Percentiles rank a stretch among this genome's conserved stretches.
phyloP scores from a whole-genome alignment of 2,888 invertebrate genomes.

The Netelia melanura region DNA sequence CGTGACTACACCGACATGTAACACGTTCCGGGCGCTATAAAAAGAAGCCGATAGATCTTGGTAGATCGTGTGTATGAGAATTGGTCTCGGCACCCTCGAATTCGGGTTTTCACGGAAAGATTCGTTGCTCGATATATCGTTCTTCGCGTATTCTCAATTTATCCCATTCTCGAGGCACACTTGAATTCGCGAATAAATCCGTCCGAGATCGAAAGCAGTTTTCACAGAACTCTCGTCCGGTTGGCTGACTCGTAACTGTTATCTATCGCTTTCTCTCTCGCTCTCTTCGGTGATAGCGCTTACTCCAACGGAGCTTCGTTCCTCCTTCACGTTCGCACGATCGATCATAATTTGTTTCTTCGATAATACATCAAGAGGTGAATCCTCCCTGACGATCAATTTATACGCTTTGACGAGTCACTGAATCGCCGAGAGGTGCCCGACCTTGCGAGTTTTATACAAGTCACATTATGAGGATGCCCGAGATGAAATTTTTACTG shows the following conservation, averaged over 20 bases:
- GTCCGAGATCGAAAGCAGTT: constrained; percentile 58
- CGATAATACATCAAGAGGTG: constrained; percentile 44
- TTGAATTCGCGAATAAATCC: constrained; percentile 60
- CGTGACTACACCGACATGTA: constrained; percentile 4
- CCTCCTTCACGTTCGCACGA: constrained; percentile 36
- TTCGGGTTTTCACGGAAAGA: background rate
- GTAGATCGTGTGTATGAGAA: constrained; percentile 34
- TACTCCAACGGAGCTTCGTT: constrained; percentile 32
- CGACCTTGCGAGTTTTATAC: background rate
- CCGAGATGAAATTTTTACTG: no score
- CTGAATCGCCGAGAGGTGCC: constrained; percentile 48
- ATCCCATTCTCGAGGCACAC: constrained; percentile 44
- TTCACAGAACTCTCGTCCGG: constrained; percentile 9
- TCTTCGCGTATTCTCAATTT: constrained; percentile 58
- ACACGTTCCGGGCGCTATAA: background rate
- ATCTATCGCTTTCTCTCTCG: background rate
- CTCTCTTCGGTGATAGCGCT: constrained; percentile 10
- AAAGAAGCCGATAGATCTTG: constrained; percentile 25
- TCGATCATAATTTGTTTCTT: constrained; percentile 67
- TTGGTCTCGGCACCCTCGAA: constrained; percentile 17
- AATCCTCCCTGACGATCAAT: constrained; percentile 51
- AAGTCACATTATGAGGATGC: background rate
- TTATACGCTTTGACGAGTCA: constrained; percentile 63
- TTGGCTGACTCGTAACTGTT: background rate
- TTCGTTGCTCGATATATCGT: constrained; percentile 11